Evolutionary conservation across 1,140 invertebrate species (phyloP).

Genomic region (Solenopsis invicta): DNA sequence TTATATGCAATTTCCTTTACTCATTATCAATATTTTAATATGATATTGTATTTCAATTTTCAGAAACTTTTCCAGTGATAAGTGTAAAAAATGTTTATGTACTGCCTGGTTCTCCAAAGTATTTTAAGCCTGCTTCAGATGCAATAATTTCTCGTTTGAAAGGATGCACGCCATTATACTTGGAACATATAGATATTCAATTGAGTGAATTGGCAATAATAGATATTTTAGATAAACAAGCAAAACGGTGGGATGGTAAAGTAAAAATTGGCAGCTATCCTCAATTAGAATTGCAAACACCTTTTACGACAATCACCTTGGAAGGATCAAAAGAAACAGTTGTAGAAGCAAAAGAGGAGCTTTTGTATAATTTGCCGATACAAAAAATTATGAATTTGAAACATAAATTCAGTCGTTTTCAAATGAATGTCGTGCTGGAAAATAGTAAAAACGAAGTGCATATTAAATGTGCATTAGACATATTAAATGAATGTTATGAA

Average conservation of each 20-base stretch:
- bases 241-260: slow-evolving; percentile 85
- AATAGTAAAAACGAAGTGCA: slow-evolving; percentile 71
- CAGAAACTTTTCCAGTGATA: slow-evolving; percentile 88
- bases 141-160: slow-evolving; percentile 77
- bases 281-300: slow-evolving; percentile 83
- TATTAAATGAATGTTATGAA: slow-evolving; percentile 81
- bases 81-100: slow-evolving; percentile 90
- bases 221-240: slow-evolving; percentile 87
- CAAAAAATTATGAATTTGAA: slow-evolving; percentile 66
- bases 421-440: slow-evolving; percentile 69
- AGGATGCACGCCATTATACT: slow-evolving; percentile 52
- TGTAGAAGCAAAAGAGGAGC: slow-evolving; percentile 79
- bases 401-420: slow-evolving; percentile 66
- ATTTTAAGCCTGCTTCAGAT: slow-evolving; percentile 87
- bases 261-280: slow-evolving; percentile 92
- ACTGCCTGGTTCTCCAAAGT: slow-evolving; percentile 91
- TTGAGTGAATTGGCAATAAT: slow-evolving; percentile 89
- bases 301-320: slow-evolving; percentile 85
- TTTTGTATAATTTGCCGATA: slow-evolving; percentile 75
- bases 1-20: too few species aligned
- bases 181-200: slow-evolving; percentile 83
- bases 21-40: not conserved
- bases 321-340: slow-evolving; percentile 82
- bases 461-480: slow-evolving; percentile 75
- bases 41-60: slow-evolving; percentile 46